Evolutionary conservation across 2,797 vertebrate genomes (phyloP), one percentile per base, ranked within the genome.

Genomic region (Gallinago nigripennis): DNA sequence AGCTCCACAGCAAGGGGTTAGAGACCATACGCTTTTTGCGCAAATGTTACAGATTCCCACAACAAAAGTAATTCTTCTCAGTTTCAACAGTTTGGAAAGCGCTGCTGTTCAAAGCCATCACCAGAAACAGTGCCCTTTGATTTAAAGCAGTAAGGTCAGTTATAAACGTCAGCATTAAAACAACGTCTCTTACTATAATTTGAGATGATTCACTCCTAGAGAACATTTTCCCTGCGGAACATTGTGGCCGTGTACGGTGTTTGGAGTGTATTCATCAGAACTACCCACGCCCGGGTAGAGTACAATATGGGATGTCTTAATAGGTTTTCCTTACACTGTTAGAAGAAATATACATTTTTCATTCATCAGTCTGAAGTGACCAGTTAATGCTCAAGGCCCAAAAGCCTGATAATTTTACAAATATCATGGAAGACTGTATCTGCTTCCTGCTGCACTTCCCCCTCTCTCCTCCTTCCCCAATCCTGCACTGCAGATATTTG

Each of bases 181-280:
- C 77, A 92, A 57, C 88, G 94, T 72, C 57, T 89, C 86, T 71
- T 25, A 28, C 50, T 78, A 77, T 51, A 86, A 50, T 37, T n/a
- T 82, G 75, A 66, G 31, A 70, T 73, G 64, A 86, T 75, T 96
- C 86, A 89, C 35, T 88, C 71, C 75, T 24, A 35, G 53, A 19
- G 19, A 68, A 81, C n/a, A n/a, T 90, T 91, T 51, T 77, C 63
- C 50, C 82, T 79, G 81, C 35, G 72, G 72, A 87, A 85, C 2
- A 21, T 9, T 91, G 80, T 86, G 93, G 78, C 78, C 9, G 5
- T 39, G 80, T 77, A 31, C 35, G 91, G 81, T 30, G 69, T n/a
- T 75, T 84, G 66, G 92, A 91, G 90, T 35, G 53, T 71, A 85
- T 85, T 94, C 71, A 94, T 66, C 91, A 95, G 91, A 96, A 64